Evolutionary conservation across 2,113 vertebrate genomes (phyloP).

Genomic region (Aspidoscelis tigris): DNA sequence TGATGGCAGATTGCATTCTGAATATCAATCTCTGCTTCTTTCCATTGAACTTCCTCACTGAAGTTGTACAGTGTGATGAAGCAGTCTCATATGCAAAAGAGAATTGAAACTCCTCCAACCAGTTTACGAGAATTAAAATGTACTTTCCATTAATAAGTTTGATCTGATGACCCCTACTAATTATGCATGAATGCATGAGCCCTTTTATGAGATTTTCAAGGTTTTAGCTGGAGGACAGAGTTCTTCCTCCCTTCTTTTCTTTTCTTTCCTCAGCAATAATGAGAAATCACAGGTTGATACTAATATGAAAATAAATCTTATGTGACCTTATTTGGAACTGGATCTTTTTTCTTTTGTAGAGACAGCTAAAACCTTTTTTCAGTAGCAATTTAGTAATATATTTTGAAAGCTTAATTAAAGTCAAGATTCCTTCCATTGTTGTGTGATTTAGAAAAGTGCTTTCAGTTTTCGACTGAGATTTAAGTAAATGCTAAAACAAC

Average conservation of each 20-base stretch:
- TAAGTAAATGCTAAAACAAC: conserved; percentile 20
- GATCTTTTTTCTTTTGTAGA: background rate
- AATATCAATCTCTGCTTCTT: background rate
- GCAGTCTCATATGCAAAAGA: background rate
- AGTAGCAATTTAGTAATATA: background rate
- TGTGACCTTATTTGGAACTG: background rate
- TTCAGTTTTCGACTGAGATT: conserved; percentile 4
- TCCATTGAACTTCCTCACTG: background rate
- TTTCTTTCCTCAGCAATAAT: background rate
- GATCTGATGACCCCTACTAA: conserved; percentile 3
- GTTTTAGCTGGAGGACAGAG: conserved; percentile 18
- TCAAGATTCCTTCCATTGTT: background rate
- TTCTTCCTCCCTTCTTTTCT: background rate
- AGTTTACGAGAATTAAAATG: background rate
- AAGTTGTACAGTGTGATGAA: conserved; percentile 26
- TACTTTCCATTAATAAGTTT: conserved; percentile 30
- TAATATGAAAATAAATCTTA: background rate
- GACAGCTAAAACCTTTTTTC: background rate
- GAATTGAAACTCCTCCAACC: background rate
- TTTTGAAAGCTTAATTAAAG: conserved; percentile 16
- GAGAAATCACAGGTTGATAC: background rate
- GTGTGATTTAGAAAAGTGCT: conserved; percentile 3
- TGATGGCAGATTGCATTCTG: accelerated
- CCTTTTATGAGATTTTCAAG: conserved; percentile 28
- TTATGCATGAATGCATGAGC: conserved; percentile 12